phyloP scores from a whole-genome alignment of 2,888 invertebrate genomes.

The Hirtodrosophila confusa region DNA sequence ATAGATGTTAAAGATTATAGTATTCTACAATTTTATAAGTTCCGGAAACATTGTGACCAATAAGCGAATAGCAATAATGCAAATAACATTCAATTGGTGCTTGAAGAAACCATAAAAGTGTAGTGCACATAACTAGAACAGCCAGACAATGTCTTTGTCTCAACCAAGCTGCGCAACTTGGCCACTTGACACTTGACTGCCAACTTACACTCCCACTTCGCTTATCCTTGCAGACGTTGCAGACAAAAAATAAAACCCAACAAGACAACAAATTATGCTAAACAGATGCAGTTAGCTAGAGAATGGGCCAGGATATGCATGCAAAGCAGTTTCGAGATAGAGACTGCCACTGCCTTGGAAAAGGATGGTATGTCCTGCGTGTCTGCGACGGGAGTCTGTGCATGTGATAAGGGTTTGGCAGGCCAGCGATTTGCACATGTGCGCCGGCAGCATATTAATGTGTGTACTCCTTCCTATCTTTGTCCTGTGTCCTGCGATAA shows the following conservation, averaged over 20 bases:
- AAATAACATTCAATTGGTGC: conserved; percentile 27
- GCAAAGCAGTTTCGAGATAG: conserved; percentile 53
- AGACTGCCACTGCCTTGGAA: background rate
- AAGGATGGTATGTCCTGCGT: background rate
- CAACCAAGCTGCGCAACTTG: conserved; percentile 42
- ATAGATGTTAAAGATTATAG: no score
- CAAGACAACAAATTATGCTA: conserved; percentile 73
- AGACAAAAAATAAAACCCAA: conserved; percentile 21
- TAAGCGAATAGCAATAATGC: background rate
- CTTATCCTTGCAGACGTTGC: conserved; percentile 23
- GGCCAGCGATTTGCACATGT: conserved; percentile 39
- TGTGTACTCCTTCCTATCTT: conserved; percentile 9
- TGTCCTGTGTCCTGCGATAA: conserved; percentile 45
- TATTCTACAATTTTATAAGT: no score
- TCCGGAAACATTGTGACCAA: no score
- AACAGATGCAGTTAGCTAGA: conserved; percentile 68
- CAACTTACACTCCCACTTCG: conserved; percentile 22
- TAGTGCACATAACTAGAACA: conserved; percentile 11
- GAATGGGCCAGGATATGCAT: conserved; percentile 61
- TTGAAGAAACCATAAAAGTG: conserved; percentile 27
- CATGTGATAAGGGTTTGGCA: conserved; percentile 69
- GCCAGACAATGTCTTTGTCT: conserved; percentile 46
- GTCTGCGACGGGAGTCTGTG: conserved; percentile 20
- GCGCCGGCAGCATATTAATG: conserved; percentile 52
- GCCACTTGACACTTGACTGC: conserved; percentile 52